Evolutionary conservation across 2,888 invertebrate species (phyloP).

Genomic region (Nymphalis c-album): DNA sequence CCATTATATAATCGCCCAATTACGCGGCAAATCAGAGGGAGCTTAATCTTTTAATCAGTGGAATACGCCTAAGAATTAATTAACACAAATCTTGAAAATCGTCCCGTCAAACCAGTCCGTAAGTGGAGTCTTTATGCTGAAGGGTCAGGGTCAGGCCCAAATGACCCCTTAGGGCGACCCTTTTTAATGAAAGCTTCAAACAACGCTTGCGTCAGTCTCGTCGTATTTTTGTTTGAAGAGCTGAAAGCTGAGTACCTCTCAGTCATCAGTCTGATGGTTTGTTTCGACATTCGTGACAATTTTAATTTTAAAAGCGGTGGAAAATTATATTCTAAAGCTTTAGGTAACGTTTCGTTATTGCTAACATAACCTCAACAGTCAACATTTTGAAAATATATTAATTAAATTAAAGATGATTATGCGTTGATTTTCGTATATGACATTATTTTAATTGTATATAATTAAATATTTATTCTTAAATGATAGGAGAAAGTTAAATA

Average conservation of each 20-base stretch:
- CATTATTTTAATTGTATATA: too few species aligned
- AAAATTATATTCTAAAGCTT: neutral
- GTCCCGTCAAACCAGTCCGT: slow-evolving; percentile 23
- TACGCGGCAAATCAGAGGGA: neutral
- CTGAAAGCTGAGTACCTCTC: slow-evolving; percentile 25
- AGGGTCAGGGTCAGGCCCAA: slow-evolving; percentile 39
- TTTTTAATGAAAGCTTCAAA: slow-evolving; percentile 44
- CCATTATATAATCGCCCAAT: neutral
- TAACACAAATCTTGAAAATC: slow-evolving; percentile 34
- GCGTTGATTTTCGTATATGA: too few species aligned
- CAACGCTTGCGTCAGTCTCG: slow-evolving; percentile 27
- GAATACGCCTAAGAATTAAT: slow-evolving; percentile 17
- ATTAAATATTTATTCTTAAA: too few species aligned
- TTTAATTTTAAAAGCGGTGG: slow-evolving; percentile 9
- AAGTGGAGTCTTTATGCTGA: slow-evolving; percentile 32
- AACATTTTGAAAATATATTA: too few species aligned
- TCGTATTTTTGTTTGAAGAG: slow-evolving; percentile 34
- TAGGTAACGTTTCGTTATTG: too few species aligned
- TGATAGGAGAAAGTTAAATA: too few species aligned
- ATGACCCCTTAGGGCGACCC: slow-evolving; percentile 41
- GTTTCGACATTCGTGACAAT: slow-evolving; percentile 30
- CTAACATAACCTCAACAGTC: too few species aligned
- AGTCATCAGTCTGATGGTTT: slow-evolving; percentile 23
- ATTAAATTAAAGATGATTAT: too few species aligned
- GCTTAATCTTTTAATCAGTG: neutral